Percentiles rank a stretch among this genome's conserved stretches.
These are phyloP conservation scores for Ophioninae sp. DNA, from an alignment of 2,888 invertebrate species.

Conservation along the genomic window DNA sequence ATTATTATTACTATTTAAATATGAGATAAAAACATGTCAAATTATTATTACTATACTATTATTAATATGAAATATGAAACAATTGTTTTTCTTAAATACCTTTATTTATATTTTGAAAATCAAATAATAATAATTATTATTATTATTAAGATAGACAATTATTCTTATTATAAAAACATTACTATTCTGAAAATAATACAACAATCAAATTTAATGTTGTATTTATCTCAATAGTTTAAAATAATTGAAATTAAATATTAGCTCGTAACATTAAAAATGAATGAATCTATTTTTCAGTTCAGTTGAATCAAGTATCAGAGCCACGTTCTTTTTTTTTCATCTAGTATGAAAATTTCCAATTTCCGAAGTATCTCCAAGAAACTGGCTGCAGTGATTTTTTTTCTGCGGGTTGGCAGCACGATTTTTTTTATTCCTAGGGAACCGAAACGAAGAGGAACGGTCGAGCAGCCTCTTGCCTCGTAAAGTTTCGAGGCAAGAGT, in stretches of 20 bases:
- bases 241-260: too few relatives aligned
- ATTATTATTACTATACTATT: neutral
- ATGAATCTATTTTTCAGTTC: neutral
- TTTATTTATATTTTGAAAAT: too few relatives aligned
- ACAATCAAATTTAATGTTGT: too few relatives aligned
- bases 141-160: too few relatives aligned
- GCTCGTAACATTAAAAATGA: neutral
- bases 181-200: too few relatives aligned
- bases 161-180: too few relatives aligned
- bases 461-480: neutral
- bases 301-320: neutral
- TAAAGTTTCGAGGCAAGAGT: neutral
- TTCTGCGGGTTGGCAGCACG: neutral
- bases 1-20: neutral
- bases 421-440: neutral
- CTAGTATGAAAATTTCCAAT: neutral
- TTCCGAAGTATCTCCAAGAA: neutral
- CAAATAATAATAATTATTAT: too few relatives aligned
- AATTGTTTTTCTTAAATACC: neutral
- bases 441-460: neutral
- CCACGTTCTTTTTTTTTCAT: neutral
- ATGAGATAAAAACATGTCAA: too few relatives aligned
- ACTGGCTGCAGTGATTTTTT: neutral
- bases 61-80: too few relatives aligned
- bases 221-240: too few relatives aligned